phyloP scores from a whole-genome alignment of 2,888 invertebrate species.

The Aporophyla lueneburgensis region DNA sequence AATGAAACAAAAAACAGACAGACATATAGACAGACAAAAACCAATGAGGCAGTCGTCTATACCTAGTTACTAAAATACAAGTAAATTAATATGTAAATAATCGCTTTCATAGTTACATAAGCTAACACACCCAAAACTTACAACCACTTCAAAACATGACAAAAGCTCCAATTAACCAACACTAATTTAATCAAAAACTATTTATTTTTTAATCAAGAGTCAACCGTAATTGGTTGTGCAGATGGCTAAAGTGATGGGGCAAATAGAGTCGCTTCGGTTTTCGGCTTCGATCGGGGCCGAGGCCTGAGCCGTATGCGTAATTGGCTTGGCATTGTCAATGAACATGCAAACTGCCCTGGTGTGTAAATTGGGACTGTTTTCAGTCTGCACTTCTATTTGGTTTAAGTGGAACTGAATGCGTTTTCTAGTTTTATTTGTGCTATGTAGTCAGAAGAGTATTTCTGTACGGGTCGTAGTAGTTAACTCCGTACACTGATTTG shows the following conservation, averaged over 20 bases:
- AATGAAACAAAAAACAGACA: no score
- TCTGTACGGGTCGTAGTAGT: no score
- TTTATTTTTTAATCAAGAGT: slow-evolving; percentile 44
- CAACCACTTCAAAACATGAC: no score
- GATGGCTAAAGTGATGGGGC: slow-evolving; percentile 34
- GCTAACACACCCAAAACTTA: no score
- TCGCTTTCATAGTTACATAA: no score
- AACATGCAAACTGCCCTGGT: slow-evolving; percentile 56
- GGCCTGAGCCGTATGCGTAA: slow-evolving; percentile 42
- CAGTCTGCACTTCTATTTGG: background rate
- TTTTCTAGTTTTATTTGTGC: slow-evolving; percentile 3
- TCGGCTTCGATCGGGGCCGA: slow-evolving; percentile 34
- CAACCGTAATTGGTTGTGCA: slow-evolving; percentile 47
- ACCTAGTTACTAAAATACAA: no score
- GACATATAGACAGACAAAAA: no score
- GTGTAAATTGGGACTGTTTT: slow-evolving; percentile 38
- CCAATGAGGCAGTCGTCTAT: no score
- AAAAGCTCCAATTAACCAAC: no score
- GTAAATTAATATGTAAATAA: no score
- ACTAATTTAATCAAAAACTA: no score
- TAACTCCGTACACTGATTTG: no score
- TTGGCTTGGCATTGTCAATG: slow-evolving; percentile 54
- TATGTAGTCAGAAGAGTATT: background rate
- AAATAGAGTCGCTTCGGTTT: slow-evolving; percentile 26
- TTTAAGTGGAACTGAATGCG: slow-evolving; percentile 9